Percentiles rank a stretch among this genome's conserved stretches.
Evolutionary conservation across 2,113 vertebrate genomes (phyloP).

Genomic region (Plecturocebus donacophilus): DNA sequence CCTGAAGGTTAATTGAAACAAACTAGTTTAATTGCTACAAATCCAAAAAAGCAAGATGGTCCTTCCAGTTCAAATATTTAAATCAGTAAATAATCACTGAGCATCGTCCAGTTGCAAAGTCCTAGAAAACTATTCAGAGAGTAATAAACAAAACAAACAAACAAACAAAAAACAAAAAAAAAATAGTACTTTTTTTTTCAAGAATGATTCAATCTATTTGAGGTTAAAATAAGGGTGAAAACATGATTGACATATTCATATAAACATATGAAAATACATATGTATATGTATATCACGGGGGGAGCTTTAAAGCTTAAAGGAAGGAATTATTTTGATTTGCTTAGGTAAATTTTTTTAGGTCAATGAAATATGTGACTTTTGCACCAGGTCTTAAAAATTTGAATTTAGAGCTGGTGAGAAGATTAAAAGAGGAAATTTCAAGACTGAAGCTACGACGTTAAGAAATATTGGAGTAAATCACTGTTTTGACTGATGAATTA

Average conservation of each 20-base stretch:
- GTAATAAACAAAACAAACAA: too few species aligned
- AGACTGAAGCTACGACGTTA: not conserved
- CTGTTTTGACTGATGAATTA: not conserved
- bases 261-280: not conserved
- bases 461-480: not conserved
- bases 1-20: not conserved
- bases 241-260: not conserved
- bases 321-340: not conserved
- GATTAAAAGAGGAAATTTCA: not conserved
- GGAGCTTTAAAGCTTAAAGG: not conserved
- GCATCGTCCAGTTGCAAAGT: not conserved
- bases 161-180: not conserved
- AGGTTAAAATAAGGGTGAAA: not conserved
- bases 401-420: not conserved
- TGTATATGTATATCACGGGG: rapidly evolving
- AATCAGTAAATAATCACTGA: not conserved
- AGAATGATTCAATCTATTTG: not conserved
- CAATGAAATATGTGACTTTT: not conserved
- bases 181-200: not conserved
- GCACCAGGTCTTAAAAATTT: not conserved
- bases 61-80: not conserved
- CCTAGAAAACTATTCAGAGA: not conserved
- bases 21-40: not conserved
- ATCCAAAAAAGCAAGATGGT: not conserved
- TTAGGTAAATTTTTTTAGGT: not conserved